These are phyloP conservation scores for Aproaerema taeniolella DNA, from an alignment of 2,888 invertebrate species.

Conservation along the genomic window DNA sequence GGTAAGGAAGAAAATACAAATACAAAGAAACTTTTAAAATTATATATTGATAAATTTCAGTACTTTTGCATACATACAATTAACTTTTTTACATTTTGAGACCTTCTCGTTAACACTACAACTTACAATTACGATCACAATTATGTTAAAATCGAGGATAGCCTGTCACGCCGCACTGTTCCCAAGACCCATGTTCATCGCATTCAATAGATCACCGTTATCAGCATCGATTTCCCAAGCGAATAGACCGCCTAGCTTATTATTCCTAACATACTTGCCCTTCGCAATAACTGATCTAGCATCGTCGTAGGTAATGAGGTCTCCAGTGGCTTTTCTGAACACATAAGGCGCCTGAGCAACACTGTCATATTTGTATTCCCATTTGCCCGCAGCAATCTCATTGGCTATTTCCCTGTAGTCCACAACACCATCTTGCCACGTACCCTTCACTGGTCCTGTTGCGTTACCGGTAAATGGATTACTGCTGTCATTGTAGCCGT, in stretches of 20 bases:
- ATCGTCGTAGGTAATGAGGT: slow-evolving; percentile 65
- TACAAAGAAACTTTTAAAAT: slow-evolving; percentile 5
- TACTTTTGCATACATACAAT: slow-evolving; percentile 12
- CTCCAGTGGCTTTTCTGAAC: slow-evolving; percentile 60
- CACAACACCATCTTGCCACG: slow-evolving; percentile 70
- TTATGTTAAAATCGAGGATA: slow-evolving; percentile 9
- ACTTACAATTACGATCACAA: slow-evolving; percentile 32
- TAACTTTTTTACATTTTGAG: slow-evolving; percentile 30
- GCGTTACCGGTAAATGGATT: slow-evolving; percentile 68
- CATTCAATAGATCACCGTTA: slow-evolving; percentile 65
- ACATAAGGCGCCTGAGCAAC: slow-evolving; percentile 68
- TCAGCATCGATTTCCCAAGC: slow-evolving; percentile 72
- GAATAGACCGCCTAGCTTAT: slow-evolving; percentile 65
- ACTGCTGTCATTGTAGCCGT: slow-evolving; percentile 41
- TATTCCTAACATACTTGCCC: slow-evolving; percentile 66
- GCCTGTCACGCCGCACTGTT: slow-evolving; percentile 40
- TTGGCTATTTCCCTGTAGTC: slow-evolving; percentile 67
- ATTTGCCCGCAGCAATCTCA: slow-evolving; percentile 58
- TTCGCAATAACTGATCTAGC: slow-evolving; percentile 66
- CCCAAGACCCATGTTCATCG: slow-evolving; percentile 68
- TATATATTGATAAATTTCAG: slow-evolving; percentile 3
- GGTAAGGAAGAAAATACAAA: slow-evolving; percentile 2
- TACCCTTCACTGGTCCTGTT: slow-evolving; percentile 63
- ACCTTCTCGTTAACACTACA: slow-evolving; percentile 29
- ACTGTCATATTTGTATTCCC: slow-evolving; percentile 66